Percentiles rank a stretch among this genome's conserved stretches.
Conservation (phyloP, 2,113 vertebrate genomes). For the Entosphenus tridentatus region DNA sequence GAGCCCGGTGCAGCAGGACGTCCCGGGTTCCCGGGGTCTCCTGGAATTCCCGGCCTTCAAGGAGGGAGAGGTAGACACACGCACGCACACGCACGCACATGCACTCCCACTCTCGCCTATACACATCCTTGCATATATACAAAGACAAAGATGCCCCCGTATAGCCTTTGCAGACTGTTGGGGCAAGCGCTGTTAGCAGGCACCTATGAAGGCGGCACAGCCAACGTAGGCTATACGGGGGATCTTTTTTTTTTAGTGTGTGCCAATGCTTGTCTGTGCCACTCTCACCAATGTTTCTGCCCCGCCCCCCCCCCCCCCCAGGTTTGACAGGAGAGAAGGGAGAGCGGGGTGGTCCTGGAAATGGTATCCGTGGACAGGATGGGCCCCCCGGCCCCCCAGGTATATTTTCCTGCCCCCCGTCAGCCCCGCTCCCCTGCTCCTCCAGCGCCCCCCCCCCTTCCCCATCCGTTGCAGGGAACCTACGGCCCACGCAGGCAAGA, state of each 20-base stretch:
- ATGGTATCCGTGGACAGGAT: conserved; percentile 51
- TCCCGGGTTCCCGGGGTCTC: conserved; percentile 59
- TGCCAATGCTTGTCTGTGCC: too few relatives aligned
- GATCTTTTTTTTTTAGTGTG: too few relatives aligned
- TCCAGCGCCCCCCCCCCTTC: too few relatives aligned
- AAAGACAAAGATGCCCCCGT: too few relatives aligned
- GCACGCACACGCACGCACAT: background rate
- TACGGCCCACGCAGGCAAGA: too few relatives aligned
- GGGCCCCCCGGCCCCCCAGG: conserved; percentile 54
- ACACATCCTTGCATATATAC: background rate
- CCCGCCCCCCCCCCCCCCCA: conserved; percentile 16
- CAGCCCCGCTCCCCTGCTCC: too few relatives aligned
- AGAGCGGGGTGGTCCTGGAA: conserved; percentile 35
- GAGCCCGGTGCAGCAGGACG: conserved; percentile 54
- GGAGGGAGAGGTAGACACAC: conserved; percentile 52
- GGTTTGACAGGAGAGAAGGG: conserved; percentile 71
- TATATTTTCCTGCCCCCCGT: conserved; percentile 14
- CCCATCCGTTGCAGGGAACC: too few relatives aligned
- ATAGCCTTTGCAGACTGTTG: too few relatives aligned
- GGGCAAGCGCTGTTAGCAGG: too few relatives aligned
- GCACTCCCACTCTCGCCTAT: background rate
- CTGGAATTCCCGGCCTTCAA: conserved; percentile 46
- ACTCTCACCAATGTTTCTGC: too few relatives aligned
- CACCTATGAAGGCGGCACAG: too few relatives aligned
- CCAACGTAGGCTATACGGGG: too few relatives aligned